These are phyloP conservation scores for Stenopsyche tienmushanensis DNA, from an alignment of 1,140 invertebrate genomes.

Conservation along the genomic window DNA sequence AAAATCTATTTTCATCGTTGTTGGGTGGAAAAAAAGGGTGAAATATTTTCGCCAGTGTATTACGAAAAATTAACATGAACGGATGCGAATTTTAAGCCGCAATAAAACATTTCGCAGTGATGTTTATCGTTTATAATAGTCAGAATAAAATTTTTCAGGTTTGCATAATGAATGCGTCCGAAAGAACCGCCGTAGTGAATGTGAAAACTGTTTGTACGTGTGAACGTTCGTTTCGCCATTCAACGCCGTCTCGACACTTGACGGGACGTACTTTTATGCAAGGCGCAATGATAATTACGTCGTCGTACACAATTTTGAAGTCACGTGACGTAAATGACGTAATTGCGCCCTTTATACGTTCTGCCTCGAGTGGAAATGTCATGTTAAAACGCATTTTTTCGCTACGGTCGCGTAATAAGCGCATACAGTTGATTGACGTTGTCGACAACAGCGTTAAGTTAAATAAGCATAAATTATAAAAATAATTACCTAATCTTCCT, in stretches of 20 bases:
- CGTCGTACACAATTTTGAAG: not conserved
- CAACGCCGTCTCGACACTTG: not conserved
- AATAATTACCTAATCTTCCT: too few relatives aligned
- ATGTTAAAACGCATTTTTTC: not conserved
- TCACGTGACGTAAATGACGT: conserved; percentile 9
- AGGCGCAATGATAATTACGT: conserved; percentile 10
- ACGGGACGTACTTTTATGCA: conserved; percentile 11
- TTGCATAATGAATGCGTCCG: too few relatives aligned
- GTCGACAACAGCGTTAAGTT: too few relatives aligned
- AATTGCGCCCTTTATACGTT: too few relatives aligned
- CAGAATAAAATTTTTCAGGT: too few relatives aligned
- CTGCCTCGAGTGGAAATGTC: not conserved
- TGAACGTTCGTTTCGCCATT: not conserved
- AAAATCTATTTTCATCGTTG: too few relatives aligned
- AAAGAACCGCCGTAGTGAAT: too few relatives aligned
- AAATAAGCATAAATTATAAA: too few relatives aligned
- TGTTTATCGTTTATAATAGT: too few relatives aligned
- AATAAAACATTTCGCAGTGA: too few relatives aligned
- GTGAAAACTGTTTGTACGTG: not conserved
- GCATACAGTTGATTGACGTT: not conserved
- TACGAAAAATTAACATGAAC: not conserved
- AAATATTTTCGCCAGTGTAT: too few relatives aligned
- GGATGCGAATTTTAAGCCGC: not conserved
- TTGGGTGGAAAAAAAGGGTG: too few relatives aligned
- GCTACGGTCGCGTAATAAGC: not conserved